Evolutionary conservation across 2,797 vertebrate genomes (phyloP).

Genomic region (Myotis findleyi): DNA sequence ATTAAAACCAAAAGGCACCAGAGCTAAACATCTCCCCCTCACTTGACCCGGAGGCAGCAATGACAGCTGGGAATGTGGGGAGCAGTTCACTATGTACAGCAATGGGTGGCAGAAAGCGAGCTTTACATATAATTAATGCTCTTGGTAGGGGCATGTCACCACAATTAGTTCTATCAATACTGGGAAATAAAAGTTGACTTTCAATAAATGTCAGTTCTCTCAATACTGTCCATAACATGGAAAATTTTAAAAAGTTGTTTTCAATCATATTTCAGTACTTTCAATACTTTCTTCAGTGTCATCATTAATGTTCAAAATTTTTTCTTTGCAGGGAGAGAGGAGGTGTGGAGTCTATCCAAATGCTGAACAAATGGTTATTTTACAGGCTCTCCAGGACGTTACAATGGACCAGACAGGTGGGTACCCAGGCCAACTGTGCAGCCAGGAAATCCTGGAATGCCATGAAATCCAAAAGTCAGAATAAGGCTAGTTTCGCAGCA

Average conservation of each 20-base stretch:
- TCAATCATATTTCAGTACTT: constrained; percentile 55
- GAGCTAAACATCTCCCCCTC: constrained; percentile 44
- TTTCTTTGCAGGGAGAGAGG: neutral
- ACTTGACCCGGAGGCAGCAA: constrained; percentile 50
- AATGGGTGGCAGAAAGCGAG: constrained; percentile 45
- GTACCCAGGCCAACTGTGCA: neutral
- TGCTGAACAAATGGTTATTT: neutral
- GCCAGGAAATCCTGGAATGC: constrained; percentile 81
- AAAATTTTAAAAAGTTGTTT: constrained; percentile 60
- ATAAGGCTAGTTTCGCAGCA: constrained; percentile 81
- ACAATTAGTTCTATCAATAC: neutral
- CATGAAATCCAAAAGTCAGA: constrained; percentile 69
- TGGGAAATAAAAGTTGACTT: constrained; percentile 5
- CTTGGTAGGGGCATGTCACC: constrained; percentile 30
- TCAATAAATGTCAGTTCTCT: constrained; percentile 34
- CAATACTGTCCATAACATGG: constrained; percentile 29
- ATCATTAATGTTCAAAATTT: neutral
- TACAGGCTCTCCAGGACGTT: neutral
- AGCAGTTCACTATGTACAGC: constrained; percentile 66
- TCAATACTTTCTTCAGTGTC: neutral
- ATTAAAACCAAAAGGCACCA: constrained; percentile 59
- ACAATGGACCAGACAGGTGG: neutral
- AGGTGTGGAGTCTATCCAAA: neutral
- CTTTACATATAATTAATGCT: constrained; percentile 41
- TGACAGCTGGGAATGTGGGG: constrained; percentile 57